Conservation (phyloP, 1,140 invertebrate species). For the Drosophila repleta region DNA sequence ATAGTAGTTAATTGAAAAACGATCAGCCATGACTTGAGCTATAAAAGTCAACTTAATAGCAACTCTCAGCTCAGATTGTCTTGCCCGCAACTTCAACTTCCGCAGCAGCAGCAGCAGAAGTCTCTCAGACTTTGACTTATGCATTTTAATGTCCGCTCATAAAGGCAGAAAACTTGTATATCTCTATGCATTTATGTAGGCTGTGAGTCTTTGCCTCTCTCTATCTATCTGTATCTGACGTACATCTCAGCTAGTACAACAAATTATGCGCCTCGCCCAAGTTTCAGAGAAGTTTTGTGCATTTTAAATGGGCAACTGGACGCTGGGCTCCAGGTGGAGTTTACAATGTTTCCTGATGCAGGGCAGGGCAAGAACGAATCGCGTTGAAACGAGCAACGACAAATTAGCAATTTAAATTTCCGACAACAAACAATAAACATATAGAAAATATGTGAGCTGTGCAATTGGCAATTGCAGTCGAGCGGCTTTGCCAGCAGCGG, state of each 20-base stretch:
- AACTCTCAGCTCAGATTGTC: not conserved
- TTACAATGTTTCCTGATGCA: constrained; percentile 56
- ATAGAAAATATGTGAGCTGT: not conserved
- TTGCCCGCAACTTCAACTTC: too few species aligned
- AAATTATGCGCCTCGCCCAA: constrained; percentile 49
- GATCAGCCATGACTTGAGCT: not conserved
- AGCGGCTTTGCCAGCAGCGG: constrained; percentile 1
- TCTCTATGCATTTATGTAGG: constrained; percentile 46
- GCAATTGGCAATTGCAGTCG: constrained; percentile 6
- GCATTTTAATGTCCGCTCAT: constrained; percentile 39
- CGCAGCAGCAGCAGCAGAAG: too few species aligned
- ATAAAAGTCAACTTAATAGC: constrained; percentile 1
- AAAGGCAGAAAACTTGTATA: constrained; percentile 13
- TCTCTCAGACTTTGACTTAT: constrained; percentile 15
- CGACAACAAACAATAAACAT: constrained; percentile 15
- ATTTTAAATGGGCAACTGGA: constrained; percentile 37
- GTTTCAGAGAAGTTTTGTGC: constrained; percentile 35
- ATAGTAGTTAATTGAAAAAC: not conserved
- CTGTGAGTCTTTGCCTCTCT: constrained; percentile 3
- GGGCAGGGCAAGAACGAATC: constrained; percentile 20
- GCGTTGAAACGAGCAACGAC: constrained; percentile 33
- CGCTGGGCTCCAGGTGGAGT: constrained; percentile 28
- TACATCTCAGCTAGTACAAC: constrained; percentile 11
- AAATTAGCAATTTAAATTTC: constrained; percentile 64
- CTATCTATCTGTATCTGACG: not conserved